phyloP scores from a whole-genome alignment of 92 coral and sea anemone species.

The Pocillopora grandis region DNA sequence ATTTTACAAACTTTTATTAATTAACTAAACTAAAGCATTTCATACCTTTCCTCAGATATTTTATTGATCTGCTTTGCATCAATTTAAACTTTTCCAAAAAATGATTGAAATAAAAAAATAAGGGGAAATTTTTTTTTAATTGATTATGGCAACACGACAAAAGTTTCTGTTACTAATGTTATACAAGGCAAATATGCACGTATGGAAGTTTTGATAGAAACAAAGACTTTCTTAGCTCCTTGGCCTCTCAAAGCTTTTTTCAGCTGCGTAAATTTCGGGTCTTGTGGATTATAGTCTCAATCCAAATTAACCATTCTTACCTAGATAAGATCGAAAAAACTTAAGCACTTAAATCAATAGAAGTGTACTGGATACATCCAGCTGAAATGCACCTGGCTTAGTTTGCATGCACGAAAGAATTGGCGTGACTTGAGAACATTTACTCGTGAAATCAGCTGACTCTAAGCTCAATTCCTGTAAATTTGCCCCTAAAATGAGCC shows the following conservation, averaged over 20 bases:
- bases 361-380: not conserved
- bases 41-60: no score
- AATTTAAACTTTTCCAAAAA: no score
- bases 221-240: not conserved
- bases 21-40: no score
- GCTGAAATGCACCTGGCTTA: constrained; percentile 40
- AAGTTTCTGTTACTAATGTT: no score
- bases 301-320: not conserved
- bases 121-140: no score
- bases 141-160: no score
- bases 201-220: no score
- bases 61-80: no score
- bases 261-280: no score
- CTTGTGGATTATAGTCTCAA: not conserved
- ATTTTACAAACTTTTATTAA: no score
- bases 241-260: not conserved
- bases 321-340: not conserved
- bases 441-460: not conserved
- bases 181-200: not conserved
- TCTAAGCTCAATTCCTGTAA: not conserved
- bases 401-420: not conserved
- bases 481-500: not conserved
- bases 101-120: no score
- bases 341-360: not conserved
- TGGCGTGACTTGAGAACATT: no score